Evolutionary conservation across 1,140 invertebrate genomes (phyloP).

Genomic region (Nylanderia fulva): DNA sequence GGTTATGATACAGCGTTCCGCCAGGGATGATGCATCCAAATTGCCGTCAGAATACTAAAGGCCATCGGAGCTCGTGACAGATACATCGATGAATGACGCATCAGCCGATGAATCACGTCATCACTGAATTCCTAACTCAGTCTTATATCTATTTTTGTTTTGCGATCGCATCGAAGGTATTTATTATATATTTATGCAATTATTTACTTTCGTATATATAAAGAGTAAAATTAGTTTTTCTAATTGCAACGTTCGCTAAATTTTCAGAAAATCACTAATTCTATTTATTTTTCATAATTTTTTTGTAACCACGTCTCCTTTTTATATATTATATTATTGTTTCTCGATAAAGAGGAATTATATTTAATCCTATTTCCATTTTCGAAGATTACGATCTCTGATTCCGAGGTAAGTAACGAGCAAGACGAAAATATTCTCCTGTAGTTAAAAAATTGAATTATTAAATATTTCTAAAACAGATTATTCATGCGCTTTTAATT

Average conservation of each 20-base stretch:
- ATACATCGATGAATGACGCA: conserved; percentile 22
- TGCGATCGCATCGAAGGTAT: neutral
- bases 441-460: neutral
- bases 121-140: neutral
- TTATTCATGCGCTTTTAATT: too few relatives aligned
- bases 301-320: too few relatives aligned
- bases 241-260: too few relatives aligned
- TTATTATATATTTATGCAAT: too few relatives aligned
- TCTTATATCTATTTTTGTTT: too few relatives aligned
- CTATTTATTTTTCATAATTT: too few relatives aligned
- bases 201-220: too few relatives aligned
- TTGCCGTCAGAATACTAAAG: conserved; percentile 12
- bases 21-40: conserved; percentile 37
- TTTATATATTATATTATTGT: neutral
- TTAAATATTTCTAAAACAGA: too few relatives aligned
- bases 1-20: conserved; percentile 36
- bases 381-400: neutral
- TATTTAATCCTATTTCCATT: neutral
- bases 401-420: neutral
- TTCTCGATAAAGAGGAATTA: neutral
- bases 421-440: neutral
- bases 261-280: too few relatives aligned
- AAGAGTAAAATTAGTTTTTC: too few relatives aligned
- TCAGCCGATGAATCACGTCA: neutral
- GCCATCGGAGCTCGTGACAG: neutral